Evolutionary conservation across 2,113 vertebrate species (phyloP).

Genomic region (Petrocephalus zakoni): DNA sequence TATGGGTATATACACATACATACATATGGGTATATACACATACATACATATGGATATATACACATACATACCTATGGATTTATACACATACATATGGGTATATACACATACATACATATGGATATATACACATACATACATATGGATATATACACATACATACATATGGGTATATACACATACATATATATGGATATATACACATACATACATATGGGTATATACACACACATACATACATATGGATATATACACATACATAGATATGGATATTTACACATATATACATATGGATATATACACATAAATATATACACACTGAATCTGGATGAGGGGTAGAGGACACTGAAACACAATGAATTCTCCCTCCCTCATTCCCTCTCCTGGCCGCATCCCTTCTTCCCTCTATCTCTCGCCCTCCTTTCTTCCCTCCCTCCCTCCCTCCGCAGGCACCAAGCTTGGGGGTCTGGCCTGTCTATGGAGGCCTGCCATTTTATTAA

Average conservation of each 20-base stretch:
- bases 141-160: background rate
- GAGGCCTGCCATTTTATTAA: constrained; percentile 38
- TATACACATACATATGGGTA: background rate
- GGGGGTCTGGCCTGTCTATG: constrained; percentile 15
- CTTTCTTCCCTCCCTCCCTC: constrained; percentile 4
- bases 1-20: background rate
- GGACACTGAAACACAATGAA: background rate
- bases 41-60: constrained; percentile 3
- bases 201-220: background rate
- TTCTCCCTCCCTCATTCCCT: background rate
- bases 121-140: background rate
- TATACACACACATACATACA: background rate
- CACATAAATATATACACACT: background rate
- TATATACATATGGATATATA: too few relatives aligned
- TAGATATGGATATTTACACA: too few relatives aligned
- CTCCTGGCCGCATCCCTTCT: constrained; percentile 3
- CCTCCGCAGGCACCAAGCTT: constrained; percentile 10
- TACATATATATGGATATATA: constrained; percentile 2
- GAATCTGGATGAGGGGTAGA: background rate
- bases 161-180: background rate
- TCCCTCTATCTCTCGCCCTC: constrained; percentile 13
- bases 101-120: constrained; percentile 16
- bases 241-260: background rate
- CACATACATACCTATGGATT: background rate
- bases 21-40: background rate